Evolutionary conservation across 2,797 vertebrate genomes (phyloP).

Genomic region (Gallirallus australis): DNA sequence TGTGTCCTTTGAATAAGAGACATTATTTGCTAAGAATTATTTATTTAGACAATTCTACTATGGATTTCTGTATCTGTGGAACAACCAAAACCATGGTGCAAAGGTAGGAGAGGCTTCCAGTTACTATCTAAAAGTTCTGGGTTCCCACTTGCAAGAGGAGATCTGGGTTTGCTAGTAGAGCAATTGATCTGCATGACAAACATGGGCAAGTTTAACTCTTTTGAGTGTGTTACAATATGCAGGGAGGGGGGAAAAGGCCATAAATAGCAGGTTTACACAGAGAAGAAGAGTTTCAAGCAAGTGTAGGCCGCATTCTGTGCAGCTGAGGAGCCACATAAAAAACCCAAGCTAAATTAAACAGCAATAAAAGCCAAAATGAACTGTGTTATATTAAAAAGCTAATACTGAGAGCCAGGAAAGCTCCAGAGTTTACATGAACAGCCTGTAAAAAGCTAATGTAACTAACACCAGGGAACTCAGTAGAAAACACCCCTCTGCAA

Average conservation of each 20-base stretch:
- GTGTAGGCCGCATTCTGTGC: neutral
- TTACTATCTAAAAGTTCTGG: neutral
- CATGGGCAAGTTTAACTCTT: neutral
- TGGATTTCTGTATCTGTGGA: neutral
- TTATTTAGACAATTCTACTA: neutral
- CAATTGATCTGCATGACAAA: neutral
- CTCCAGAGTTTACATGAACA: conserved; percentile 9
- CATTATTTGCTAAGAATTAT: neutral
- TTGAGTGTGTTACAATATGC: neutral
- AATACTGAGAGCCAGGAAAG: neutral
- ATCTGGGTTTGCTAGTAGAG: neutral
- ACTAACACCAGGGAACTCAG: neutral
- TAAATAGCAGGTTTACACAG: neutral
- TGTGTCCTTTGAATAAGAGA: neutral
- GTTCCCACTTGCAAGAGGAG: neutral
- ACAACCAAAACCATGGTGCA: neutral
- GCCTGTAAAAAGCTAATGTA: conserved; percentile 1
- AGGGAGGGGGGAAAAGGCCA: neutral
- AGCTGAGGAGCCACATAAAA: neutral
- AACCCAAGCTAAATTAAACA: neutral
- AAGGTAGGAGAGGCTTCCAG: neutral
- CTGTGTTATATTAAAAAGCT: conserved; percentile 21
- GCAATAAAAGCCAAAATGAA: neutral
- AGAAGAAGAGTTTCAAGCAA: neutral
- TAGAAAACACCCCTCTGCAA: neutral